phyloP scores from a whole-genome alignment of 2,888 invertebrate species.

The Nematopogon swammerdamellus region DNA sequence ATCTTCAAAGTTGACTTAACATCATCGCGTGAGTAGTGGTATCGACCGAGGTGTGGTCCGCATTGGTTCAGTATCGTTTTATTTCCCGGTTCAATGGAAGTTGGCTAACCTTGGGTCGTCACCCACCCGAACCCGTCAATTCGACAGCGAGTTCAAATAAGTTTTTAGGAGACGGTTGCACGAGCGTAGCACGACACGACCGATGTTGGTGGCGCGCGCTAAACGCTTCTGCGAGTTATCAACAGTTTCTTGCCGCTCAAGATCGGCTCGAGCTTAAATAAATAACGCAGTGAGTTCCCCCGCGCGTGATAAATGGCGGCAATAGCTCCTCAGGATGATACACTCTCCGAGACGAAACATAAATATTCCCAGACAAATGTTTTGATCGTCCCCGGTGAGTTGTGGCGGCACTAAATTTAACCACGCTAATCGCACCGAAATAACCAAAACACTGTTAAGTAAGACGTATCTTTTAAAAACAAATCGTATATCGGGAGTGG shows the following conservation, averaged over 20 bases:
- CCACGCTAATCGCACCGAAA: conserved; percentile 56
- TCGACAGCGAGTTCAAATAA: no score
- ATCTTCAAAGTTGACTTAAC: no score
- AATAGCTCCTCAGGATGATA: conserved; percentile 50
- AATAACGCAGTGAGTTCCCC: conserved; percentile 40
- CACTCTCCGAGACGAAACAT: conserved; percentile 46
- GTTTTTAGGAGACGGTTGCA: no score
- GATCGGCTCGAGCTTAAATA: conserved; percentile 29
- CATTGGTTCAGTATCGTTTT: no score
- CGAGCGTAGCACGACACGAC: no score
- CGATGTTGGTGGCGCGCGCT: no score
- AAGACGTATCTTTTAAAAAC: conserved; percentile 42
- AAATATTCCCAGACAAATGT: conserved; percentile 56
- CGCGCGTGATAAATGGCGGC: conserved; percentile 52
- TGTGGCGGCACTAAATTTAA: conserved; percentile 57
- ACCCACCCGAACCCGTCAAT: no score
- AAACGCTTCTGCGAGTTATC: background rate
- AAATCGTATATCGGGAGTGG: conserved; percentile 52
- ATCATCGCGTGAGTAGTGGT: no score
- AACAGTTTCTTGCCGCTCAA: background rate
- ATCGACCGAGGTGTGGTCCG: no score
- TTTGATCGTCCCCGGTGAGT: conserved; percentile 48
- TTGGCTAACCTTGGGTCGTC: no score
- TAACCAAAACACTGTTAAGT: conserved; percentile 53
- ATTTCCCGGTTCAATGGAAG: no score